Percentiles rank a stretch among this genome's conserved stretches.
phyloP scores from a whole-genome alignment of 2,888 invertebrate species.

The Crossocerus cetratus region DNA sequence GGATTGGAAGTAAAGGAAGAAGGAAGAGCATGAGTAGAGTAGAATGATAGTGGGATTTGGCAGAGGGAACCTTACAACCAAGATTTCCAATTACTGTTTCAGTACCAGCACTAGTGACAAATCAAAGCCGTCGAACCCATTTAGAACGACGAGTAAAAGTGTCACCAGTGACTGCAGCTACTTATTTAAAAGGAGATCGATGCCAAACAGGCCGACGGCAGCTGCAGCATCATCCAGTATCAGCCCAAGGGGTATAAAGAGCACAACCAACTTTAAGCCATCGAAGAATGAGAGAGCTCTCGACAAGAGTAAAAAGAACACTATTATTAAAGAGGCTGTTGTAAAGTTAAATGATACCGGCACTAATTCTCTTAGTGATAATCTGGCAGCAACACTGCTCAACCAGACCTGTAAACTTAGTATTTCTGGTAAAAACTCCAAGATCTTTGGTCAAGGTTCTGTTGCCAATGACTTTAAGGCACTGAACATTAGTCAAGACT shows the following conservation, averaged over 20 bases:
- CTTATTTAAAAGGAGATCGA: conserved; percentile 61
- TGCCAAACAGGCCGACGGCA: conserved; percentile 59
- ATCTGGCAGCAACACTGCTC: conserved; percentile 59
- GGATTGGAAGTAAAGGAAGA: too few species aligned
- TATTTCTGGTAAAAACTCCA: conserved; percentile 62
- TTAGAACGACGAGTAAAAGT: conserved; percentile 58
- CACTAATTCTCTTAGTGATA: conserved; percentile 62
- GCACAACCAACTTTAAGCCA: conserved; percentile 72
- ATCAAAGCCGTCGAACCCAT: conserved; percentile 62
- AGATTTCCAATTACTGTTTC: conserved; percentile 35
- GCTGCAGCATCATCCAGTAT: conserved; percentile 42
- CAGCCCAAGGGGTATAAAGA: conserved; percentile 67
- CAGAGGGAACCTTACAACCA: background rate
- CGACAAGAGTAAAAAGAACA: conserved; percentile 65
- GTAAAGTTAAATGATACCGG: conserved; percentile 66
- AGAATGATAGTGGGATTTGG: background rate
- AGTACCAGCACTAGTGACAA: conserved; percentile 59
- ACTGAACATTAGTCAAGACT: conserved; percentile 65
- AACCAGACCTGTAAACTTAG: conserved; percentile 68
- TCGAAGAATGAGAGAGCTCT: conserved; percentile 65
- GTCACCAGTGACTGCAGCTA: conserved; percentile 60
- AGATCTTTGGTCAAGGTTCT: conserved; percentile 69
- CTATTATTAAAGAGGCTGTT: conserved; percentile 72
- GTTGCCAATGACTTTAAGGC: conserved; percentile 72
- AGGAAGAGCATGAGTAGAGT: too few species aligned